Percentiles rank a stretch among this genome's conserved stretches.
Evolutionary conservation across 2,888 invertebrate genomes (phyloP).

Genomic region (Phymatocera aterrima): DNA sequence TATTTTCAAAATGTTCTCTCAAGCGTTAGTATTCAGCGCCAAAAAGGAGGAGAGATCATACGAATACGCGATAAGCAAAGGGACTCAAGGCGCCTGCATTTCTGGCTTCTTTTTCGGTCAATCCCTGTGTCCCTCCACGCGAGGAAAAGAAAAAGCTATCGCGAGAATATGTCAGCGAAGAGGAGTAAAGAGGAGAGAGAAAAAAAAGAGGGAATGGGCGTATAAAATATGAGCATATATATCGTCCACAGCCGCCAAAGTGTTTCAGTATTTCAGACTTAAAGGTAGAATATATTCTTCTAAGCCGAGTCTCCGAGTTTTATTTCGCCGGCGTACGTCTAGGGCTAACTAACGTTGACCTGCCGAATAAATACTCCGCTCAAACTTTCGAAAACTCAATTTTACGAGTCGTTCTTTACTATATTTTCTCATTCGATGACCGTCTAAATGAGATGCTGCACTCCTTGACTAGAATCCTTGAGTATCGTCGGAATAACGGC

Average conservation of each 20-base stretch:
- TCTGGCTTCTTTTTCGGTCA: not conserved
- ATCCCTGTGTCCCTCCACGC: not conserved
- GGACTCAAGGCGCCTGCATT: conserved; percentile 15
- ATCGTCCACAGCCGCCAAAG: conserved; percentile 39
- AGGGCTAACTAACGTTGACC: conserved; percentile 1
- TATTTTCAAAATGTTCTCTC: conserved; percentile 1
- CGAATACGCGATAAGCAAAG: not conserved
- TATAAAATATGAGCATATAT: conserved; percentile 34
- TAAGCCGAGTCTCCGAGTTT: conserved; percentile 20
- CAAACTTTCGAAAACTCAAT: too few relatives aligned
- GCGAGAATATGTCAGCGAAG: conserved; percentile 32
- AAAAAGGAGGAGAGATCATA: conserved; percentile 14
- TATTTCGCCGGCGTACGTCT: not conserved
- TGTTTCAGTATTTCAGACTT: conserved; percentile 46
- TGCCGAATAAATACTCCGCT: not conserved
- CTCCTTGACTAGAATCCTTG: too few relatives aligned
- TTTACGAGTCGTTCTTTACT: too few relatives aligned
- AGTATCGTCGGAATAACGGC: too few relatives aligned
- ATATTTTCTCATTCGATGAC: too few relatives aligned
- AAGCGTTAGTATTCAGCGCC: not conserved
- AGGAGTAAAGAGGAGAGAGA: not conserved
- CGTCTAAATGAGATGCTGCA: too few relatives aligned
- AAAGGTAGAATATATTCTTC: conserved; percentile 34
- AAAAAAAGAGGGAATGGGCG: not conserved
- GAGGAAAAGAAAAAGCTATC: not conserved